Evolutionary conservation across 2,797 vertebrate species (phyloP), one percentile per base, ranked within the genome.

Genomic region (Urocyon cinereoargenteus): DNA sequence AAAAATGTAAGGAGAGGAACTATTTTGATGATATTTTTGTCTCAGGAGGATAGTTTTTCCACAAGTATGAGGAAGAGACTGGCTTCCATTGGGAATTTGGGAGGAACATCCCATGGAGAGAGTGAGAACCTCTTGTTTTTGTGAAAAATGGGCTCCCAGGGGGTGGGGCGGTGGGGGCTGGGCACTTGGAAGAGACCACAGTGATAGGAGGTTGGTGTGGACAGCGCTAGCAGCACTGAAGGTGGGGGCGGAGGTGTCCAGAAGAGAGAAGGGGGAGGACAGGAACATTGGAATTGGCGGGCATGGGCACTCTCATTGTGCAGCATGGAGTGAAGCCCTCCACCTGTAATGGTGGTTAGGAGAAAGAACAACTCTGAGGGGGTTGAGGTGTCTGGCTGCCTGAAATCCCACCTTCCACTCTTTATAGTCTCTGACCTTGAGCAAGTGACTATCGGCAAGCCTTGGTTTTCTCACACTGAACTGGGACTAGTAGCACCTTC

Each of bases 161-260:
- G 68, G 22, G 36, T 1, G 40, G 40, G 22, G 36, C 1, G 40
- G 40, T 40, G 40, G 51, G 0, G 6, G 31, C 15, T 0, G 11
- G 7, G 18, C 0, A 12, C 31, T 12, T 11, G 21, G 24, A 78
- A 61, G 45, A 24, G 26, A 7, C 4, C n/a, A 66, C 36, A 8
- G n/a, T 0, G 81, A 26, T n/a, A 21, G 11, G 59, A 36, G 59
- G 5, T 24, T 36, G 15, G 75, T 64, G 55, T 9, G 9, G 34
- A 75, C 34, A 15, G 45, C 2, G 1, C 4, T 49, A 22, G 34
- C 2, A 34, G 2, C 22, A 0, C 0, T 10, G 34, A 26, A 26
- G 18, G 45, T 0, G 1, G 40, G 13, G 12, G 2, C 26, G 1
- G 5, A 21, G 34, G 14, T 9, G 0, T 12, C n/a, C 40, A 24